Conservation (phyloP, 2,113 vertebrate genomes). For the Neotragus moschatus region DNA sequence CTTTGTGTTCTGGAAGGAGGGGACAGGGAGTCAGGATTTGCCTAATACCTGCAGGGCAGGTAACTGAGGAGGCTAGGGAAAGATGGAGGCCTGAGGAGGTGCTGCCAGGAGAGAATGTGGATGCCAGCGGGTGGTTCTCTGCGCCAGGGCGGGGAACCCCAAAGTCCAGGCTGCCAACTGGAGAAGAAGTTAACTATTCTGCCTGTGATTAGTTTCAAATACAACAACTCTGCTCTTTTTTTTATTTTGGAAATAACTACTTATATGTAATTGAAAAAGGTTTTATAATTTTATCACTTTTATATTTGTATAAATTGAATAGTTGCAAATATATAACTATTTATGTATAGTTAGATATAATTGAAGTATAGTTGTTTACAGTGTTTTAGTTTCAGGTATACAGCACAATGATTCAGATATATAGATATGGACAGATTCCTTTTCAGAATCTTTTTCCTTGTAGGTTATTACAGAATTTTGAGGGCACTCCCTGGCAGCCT, state of each 20-base stretch:
- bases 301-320: neutral
- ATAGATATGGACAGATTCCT: neutral
- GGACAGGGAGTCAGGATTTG: fast-evolving
- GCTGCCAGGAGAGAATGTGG: neutral
- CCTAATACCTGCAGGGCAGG: neutral
- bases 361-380: neutral
- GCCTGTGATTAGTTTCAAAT: neutral
- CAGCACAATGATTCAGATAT: neutral
- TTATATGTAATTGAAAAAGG: neutral
- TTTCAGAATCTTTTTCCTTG: neutral
- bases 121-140: fast-evolving
- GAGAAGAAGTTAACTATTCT: neutral
- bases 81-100: fast-evolving
- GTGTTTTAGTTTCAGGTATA: neutral
- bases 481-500: neutral
- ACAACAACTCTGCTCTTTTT: neutral
- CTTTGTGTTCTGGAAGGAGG: neutral
- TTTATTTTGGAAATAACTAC: neutral
- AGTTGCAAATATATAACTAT: neutral
- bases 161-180: neutral
- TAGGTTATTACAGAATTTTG: neutral
- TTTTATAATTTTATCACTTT: neutral
- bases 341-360: neutral
- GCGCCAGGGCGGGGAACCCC: fast-evolving
- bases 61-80: fast-evolving